phyloP scores from a whole-genome alignment of 2,888 invertebrate species.

The Neoitamus cyanurus region DNA sequence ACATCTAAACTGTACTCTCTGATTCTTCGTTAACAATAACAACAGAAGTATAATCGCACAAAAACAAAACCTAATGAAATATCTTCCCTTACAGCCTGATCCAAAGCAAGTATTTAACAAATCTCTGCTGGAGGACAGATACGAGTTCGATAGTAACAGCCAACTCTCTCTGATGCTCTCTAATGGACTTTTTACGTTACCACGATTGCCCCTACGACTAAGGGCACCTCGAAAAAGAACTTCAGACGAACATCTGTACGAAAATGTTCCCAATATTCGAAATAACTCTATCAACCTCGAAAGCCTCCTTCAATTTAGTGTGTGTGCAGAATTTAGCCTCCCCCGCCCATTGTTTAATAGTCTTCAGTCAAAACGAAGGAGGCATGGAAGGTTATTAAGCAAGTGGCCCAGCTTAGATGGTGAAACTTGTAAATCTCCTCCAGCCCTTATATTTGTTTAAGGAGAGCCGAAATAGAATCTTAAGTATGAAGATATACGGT shows the following conservation, averaged over 20 bases:
- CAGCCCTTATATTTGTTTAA: background rate
- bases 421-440: background rate
- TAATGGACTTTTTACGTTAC: background rate
- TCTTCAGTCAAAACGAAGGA: background rate
- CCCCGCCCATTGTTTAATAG: background rate
- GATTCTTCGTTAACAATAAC: background rate
- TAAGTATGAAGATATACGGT: background rate
- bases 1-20: no score
- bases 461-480: background rate
- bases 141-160: background rate
- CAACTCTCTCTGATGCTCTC: background rate
- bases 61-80: background rate
- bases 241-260: background rate
- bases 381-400: background rate
- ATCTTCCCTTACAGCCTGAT: background rate
- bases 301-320: conserved; percentile 2
- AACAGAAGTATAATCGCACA: background rate
- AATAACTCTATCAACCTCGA: conserved; percentile 4
- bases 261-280: conserved; percentile 1
- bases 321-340: background rate
- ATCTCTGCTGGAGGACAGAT: background rate
- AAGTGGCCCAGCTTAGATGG: conserved; percentile 3
- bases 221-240: background rate
- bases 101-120: background rate
- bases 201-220: background rate